phyloP scores from a whole-genome alignment of 2,113 vertebrate genomes.

The Cynocephalus volans region DNA sequence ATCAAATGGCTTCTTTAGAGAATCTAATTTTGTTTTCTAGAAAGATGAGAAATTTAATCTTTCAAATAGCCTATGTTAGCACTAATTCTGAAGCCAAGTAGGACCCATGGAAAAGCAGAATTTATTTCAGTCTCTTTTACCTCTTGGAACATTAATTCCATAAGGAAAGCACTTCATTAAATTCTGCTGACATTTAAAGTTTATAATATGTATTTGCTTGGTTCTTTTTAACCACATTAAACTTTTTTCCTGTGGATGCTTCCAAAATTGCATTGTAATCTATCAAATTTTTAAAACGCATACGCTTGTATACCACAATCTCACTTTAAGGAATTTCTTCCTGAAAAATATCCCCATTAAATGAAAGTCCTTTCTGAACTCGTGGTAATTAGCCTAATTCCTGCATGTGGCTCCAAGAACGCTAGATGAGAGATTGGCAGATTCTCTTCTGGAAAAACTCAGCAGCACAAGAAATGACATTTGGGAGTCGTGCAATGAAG shows the following conservation, averaged over 20 bases:
- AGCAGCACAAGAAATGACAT: slow-evolving; percentile 22
- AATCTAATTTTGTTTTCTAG: slow-evolving; percentile 66
- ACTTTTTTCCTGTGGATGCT: slow-evolving; percentile 57
- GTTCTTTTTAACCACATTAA: slow-evolving; percentile 61
- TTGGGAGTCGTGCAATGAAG: background rate
- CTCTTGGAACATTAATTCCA: slow-evolving; percentile 69
- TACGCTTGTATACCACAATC: slow-evolving; percentile 1
- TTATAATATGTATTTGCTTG: slow-evolving; percentile 55
- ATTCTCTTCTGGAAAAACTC: slow-evolving; percentile 47
- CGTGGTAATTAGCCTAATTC: slow-evolving; percentile 25
- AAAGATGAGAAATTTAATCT: slow-evolving; percentile 68
- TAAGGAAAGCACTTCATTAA: slow-evolving; percentile 74
- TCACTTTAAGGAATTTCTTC: slow-evolving; percentile 67
- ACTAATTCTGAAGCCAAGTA: slow-evolving; percentile 62
- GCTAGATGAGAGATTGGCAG: background rate
- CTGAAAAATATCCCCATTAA: slow-evolving; percentile 56
- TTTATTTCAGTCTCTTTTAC: slow-evolving; percentile 67
- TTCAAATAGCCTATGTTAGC: slow-evolving; percentile 15
- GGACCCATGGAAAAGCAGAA: slow-evolving; percentile 33
- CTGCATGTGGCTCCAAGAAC: background rate
- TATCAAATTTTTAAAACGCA: slow-evolving; percentile 69
- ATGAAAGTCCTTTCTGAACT: slow-evolving; percentile 34
- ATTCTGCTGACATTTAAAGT: slow-evolving; percentile 70
- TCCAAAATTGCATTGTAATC: slow-evolving; percentile 69
- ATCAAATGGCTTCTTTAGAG: slow-evolving; percentile 52